These are phyloP conservation scores for Apistogramma diplotaenia DNA, from an alignment of 2,113 vertebrate species.

Conservation along the genomic window DNA sequence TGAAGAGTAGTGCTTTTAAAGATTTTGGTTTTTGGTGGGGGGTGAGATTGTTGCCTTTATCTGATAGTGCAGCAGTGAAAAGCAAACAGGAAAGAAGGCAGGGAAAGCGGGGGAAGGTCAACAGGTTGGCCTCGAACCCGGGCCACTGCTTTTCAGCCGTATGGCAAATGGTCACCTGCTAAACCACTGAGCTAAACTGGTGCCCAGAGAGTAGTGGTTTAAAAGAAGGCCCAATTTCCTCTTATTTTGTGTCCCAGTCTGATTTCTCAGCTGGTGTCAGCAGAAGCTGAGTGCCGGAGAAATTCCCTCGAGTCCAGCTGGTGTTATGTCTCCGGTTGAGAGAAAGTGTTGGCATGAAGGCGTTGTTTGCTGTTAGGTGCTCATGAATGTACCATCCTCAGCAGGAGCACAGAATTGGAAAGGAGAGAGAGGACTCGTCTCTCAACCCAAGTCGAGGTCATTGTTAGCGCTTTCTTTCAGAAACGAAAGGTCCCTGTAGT, in stretches of 20 bases:
- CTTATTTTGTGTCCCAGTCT: not conserved
- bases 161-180: too few relatives aligned
- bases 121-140: too few relatives aligned
- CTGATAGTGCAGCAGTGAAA: too few relatives aligned
- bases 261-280: conserved; percentile 36
- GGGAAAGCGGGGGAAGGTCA: too few relatives aligned
- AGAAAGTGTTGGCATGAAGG: conserved; percentile 19
- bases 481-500: not conserved
- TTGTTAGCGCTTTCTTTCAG: not conserved
- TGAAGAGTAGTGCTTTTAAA: not conserved
- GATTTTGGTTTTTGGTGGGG: too few relatives aligned
- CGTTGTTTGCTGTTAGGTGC: conserved; percentile 25
- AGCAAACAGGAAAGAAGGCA: too few relatives aligned
- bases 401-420: not conserved
- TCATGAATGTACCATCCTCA: conserved; percentile 14
- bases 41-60: too few relatives aligned
- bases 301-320: conserved; percentile 32
- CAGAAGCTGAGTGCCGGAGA: conserved; percentile 31
- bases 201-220: not conserved
- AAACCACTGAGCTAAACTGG: too few relatives aligned
- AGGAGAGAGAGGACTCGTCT: not conserved
- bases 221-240: not conserved
- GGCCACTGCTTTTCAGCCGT: too few relatives aligned
- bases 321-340: conserved; percentile 30
- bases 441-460: conserved; percentile 2